These are phyloP conservation scores for Daubentonia madagascariensis DNA, from an alignment of 2,113 vertebrate species.

Conservation along the genomic window DNA sequence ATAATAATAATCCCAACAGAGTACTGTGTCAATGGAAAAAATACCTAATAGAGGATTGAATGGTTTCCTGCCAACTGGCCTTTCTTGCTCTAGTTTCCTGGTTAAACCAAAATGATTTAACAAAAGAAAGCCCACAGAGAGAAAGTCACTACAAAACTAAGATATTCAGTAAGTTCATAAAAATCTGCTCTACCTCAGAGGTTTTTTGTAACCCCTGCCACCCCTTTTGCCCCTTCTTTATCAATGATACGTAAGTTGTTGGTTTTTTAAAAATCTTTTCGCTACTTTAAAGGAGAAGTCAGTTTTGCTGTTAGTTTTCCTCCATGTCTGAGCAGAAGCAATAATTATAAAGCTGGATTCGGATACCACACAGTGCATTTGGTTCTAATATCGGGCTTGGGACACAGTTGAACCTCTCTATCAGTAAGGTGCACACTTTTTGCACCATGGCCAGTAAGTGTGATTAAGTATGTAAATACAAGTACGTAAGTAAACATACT, in stretches of 20 bases:
- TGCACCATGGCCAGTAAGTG: neutral
- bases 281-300: neutral
- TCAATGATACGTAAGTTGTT: neutral
- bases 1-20: neutral
- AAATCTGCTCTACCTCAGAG: neutral
- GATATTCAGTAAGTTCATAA: neutral
- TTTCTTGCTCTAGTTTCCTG: neutral
- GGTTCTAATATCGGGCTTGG: neutral
- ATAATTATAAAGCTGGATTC: neutral
- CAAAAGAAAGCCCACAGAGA: neutral
- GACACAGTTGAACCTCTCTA: neutral
- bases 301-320: neutral
- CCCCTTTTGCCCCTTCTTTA: neutral
- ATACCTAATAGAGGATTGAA: neutral
- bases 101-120: constrained; percentile 49
- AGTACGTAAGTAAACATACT: neutral
- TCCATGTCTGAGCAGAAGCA: neutral
- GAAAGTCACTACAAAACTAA: neutral
- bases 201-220: neutral
- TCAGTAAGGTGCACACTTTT: neutral
- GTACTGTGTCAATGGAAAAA: neutral
- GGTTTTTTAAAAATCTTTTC: neutral
- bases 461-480: neutral
- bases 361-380: neutral
- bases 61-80: neutral